Evolutionary conservation across 2,797 vertebrate genomes (phyloP).

Genomic region (Coracias cyanogaster): DNA sequence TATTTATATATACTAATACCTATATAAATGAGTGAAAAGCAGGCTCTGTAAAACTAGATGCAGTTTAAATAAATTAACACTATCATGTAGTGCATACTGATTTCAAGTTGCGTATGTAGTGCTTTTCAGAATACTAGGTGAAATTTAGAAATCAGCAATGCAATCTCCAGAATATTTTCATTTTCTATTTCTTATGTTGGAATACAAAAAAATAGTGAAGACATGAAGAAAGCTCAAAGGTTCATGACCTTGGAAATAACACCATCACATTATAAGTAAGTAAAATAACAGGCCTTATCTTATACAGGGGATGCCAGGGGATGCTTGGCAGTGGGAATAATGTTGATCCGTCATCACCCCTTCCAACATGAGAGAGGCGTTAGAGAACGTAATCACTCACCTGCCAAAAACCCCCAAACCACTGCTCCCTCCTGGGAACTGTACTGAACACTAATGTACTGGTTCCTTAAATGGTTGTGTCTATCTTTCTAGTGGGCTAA

Average conservation of each 20-base stretch:
- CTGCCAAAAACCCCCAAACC: background rate
- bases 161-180: background rate
- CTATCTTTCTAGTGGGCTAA: background rate
- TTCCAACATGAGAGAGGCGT: background rate
- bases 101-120: background rate
- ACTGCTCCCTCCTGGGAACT: background rate
- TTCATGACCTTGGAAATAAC: background rate
- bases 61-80: background rate
- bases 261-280: background rate
- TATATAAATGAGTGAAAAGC: background rate
- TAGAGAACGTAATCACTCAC: background rate
- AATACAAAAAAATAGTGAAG: background rate
- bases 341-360: background rate
- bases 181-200: background rate
- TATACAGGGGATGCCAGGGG: background rate
- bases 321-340: background rate
- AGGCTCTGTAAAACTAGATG: background rate
- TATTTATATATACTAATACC: background rate
- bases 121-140: background rate
- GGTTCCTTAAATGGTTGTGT: accelerated
- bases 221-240: background rate
- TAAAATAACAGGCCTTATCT: background rate
- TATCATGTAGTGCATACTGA: background rate
- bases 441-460: background rate
- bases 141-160: background rate